Conservation (phyloP, 2,113 vertebrate species). For the Butorides virescens region DNA sequence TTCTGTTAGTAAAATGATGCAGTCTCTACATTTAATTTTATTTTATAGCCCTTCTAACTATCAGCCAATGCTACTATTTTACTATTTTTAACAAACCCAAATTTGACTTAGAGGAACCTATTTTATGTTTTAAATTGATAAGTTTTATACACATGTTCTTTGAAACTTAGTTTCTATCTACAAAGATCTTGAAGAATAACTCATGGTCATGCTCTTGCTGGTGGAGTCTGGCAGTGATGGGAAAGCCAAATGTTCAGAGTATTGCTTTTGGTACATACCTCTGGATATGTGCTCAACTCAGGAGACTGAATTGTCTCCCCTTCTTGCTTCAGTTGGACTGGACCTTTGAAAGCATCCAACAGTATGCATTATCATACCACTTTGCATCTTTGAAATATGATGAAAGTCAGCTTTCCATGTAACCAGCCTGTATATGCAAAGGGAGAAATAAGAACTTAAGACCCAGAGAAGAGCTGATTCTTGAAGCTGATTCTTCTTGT, state of each 20-base stretch:
- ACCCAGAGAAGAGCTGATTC: not conserved
- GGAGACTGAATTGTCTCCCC: not conserved
- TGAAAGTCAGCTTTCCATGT: not conserved
- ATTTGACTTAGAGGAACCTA: not conserved
- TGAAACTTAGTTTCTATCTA: not conserved
- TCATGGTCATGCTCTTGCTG: not conserved
- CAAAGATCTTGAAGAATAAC: not conserved
- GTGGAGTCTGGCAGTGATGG: not conserved
- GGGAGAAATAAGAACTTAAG: not conserved
- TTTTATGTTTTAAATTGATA: not conserved
- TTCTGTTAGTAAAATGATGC: not conserved
- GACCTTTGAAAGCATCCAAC: not conserved
- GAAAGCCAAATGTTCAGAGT: not conserved
- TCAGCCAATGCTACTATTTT: not conserved
- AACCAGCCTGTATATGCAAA: not conserved
- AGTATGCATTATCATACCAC: not conserved
- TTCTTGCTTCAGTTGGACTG: not conserved
- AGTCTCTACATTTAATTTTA: not conserved
- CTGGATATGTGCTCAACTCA: not conserved
- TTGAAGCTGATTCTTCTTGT: not conserved
- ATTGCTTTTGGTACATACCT: accelerated
- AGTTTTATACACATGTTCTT: not conserved
- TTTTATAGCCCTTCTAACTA: not conserved
- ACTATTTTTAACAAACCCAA: not conserved
- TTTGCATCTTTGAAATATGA: not conserved